phyloP scores from a whole-genome alignment of 2,888 invertebrate species.

The Ormyrus pomaceus region DNA sequence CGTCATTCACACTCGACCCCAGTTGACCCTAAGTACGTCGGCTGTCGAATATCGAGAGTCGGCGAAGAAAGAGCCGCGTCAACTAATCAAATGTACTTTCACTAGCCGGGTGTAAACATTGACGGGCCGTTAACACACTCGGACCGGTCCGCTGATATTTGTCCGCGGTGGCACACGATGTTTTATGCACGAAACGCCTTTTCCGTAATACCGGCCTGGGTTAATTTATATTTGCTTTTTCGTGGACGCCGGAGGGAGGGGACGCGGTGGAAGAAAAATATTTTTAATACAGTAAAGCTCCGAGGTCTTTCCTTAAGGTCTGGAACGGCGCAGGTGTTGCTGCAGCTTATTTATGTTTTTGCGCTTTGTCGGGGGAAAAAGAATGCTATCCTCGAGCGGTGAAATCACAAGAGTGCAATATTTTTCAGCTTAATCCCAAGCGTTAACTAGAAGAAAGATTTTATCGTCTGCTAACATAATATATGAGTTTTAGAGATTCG shows the following conservation, averaged over 20 bases:
- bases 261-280: no score
- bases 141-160: no score
- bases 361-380: background rate
- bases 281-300: no score
- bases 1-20: conserved; percentile 48
- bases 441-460: background rate
- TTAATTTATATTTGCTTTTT: no score
- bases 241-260: no score
- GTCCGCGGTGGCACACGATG: no score
- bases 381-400: no score
- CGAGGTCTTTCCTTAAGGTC: no score
- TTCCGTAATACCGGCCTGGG: no score
- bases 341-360: background rate
- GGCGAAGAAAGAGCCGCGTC: background rate
- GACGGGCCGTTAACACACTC: background rate
- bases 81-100: background rate
- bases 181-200: no score
- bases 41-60: background rate
- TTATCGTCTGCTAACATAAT: background rate
- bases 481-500: background rate
- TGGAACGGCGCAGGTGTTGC: background rate
- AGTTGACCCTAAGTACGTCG: conserved; percentile 24
- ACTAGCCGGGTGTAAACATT: background rate
- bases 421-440: no score
- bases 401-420: no score